phyloP scores from a whole-genome alignment of 2,113 vertebrate genomes.

The Porphyrio hochstetteri region DNA sequence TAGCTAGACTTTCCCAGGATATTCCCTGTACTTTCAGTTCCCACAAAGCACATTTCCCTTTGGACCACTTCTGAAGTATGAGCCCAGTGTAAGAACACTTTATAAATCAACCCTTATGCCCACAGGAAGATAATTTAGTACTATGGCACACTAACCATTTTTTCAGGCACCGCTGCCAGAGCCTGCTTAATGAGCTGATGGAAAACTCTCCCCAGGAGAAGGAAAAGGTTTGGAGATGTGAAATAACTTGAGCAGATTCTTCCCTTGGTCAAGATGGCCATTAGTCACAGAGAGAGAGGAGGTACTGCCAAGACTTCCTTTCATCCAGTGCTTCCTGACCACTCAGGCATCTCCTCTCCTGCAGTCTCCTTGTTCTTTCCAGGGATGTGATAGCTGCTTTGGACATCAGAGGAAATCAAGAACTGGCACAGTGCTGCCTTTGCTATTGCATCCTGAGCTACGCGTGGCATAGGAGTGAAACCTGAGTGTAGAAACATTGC shows the following conservation, averaged over 20 bases:
- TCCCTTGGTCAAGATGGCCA: not conserved
- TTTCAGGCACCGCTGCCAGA: not conserved
- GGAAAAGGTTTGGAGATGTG: not conserved
- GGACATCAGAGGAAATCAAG: not conserved
- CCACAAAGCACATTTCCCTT: not conserved
- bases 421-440: not conserved
- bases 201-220: not conserved
- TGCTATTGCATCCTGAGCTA: not conserved
- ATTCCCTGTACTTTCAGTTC: not conserved
- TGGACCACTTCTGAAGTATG: not conserved
- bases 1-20: not conserved
- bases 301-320: not conserved
- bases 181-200: not conserved
- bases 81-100: not conserved
- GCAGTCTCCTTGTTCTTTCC: not conserved
- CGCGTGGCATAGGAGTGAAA: not conserved
- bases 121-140: not conserved
- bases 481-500: not conserved
- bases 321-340: not conserved
- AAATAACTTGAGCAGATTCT: not conserved
- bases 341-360: not conserved
- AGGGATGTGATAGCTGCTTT: not conserved
- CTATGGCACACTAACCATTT: not conserved
- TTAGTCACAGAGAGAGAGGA: not conserved
- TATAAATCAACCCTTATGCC: not conserved